phyloP scores from a whole-genome alignment of 1,140 invertebrate genomes.

The Drosophila tani region DNA sequence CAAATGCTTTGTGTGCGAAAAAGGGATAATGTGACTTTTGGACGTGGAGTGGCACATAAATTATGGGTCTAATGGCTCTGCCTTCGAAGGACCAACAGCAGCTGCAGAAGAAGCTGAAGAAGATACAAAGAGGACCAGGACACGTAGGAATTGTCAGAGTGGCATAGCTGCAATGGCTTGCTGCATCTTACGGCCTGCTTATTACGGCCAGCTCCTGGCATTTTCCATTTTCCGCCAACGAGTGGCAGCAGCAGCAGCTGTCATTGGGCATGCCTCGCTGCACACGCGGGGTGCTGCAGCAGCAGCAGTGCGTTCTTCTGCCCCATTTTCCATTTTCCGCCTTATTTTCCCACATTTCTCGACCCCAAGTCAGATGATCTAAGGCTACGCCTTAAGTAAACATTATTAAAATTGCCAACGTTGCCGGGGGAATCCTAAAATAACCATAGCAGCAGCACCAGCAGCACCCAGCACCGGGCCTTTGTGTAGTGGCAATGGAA shows the following conservation, averaged over 20 bases:
- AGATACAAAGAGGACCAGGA: background rate
- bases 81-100: background rate
- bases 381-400: constrained; percentile 76
- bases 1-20: constrained; percentile 59
- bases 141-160: constrained; percentile 57
- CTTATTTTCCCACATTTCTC: constrained; percentile 12
- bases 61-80: constrained; percentile 43
- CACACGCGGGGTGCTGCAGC: constrained; percentile 37
- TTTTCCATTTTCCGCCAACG: constrained; percentile 42
- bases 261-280: constrained; percentile 66
- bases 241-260: constrained; percentile 49
- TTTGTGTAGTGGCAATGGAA: constrained; percentile 72
- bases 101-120: background rate
- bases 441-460: constrained; percentile 59
- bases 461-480: constrained; percentile 27
- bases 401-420: constrained; percentile 82
- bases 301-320: constrained; percentile 7
- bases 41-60: constrained; percentile 32
- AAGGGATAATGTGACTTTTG: constrained; percentile 67
- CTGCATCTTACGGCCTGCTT: constrained; percentile 58
- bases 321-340: constrained; percentile 16
- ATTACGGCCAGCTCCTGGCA: constrained; percentile 56
- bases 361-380: constrained; percentile 23
- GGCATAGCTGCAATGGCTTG: constrained; percentile 40
- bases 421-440: constrained; percentile 75